Percentiles rank a stretch among this genome's conserved stretches.
phyloP scores from a whole-genome alignment of 1,140 invertebrate genomes.

The Papilio polytes region DNA sequence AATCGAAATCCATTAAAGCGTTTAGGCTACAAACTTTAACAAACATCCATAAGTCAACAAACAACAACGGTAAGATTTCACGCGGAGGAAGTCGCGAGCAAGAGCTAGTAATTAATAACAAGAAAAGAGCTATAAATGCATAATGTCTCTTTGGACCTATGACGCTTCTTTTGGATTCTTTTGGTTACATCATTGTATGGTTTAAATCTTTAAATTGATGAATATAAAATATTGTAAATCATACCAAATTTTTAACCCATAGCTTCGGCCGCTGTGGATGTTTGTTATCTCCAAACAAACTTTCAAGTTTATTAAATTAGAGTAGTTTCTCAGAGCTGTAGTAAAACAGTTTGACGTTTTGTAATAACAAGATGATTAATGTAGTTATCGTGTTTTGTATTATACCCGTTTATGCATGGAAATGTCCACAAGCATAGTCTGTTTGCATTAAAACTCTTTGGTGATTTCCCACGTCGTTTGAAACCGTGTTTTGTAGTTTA shows the following conservation, averaged over 20 bases:
- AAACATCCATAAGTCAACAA: no score
- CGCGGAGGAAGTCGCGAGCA: no score
- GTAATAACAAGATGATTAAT: conserved; percentile 27
- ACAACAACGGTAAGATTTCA: no score
- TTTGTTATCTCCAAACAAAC: background rate
- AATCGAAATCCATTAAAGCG: no score
- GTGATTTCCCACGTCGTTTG: conserved; percentile 65
- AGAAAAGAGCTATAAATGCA: no score
- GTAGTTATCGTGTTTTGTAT: conserved; percentile 18
- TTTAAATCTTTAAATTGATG: background rate
- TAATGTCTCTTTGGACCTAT: no score
- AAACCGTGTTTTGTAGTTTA: conserved; percentile 66
- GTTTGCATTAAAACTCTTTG: conserved; percentile 33
- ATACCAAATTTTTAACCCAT: background rate
- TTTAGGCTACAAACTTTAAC: no score
- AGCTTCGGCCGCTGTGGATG: background rate
- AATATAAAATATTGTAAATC: background rate
- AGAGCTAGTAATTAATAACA: no score
- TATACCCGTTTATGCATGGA: conserved; percentile 8
- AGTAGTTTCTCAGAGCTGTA: background rate
- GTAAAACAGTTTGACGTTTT: conserved; percentile 10
- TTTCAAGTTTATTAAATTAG: background rate
- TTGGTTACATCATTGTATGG: no score
- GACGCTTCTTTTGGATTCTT: no score
- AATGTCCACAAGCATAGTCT: conserved; percentile 19